phyloP scores from a whole-genome alignment of 1,140 invertebrate genomes.

The Anastrepha obliqua region DNA sequence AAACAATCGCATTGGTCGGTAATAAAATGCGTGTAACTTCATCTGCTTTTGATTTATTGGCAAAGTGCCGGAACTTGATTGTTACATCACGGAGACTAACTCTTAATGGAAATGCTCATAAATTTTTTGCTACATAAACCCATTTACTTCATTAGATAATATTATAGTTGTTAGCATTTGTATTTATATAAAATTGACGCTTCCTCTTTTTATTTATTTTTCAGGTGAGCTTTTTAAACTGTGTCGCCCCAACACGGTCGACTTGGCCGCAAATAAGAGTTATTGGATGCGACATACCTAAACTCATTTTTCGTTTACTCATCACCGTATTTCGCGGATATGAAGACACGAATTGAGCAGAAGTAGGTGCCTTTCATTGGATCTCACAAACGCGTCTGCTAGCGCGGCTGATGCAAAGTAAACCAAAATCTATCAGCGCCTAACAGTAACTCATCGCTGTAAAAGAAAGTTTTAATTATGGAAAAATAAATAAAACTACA shows the following conservation, averaged over 20 bases:
- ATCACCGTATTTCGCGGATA: constrained; percentile 9
- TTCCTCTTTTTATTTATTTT: neutral
- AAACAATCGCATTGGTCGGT: too few species aligned
- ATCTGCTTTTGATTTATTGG: too few species aligned
- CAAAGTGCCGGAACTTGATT: too few species aligned
- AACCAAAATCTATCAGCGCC: neutral
- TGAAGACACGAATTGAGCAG: neutral
- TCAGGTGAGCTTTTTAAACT: constrained; percentile 36
- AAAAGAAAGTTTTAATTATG: neutral
- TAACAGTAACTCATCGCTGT: neutral
- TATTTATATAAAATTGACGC: neutral
- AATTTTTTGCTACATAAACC: too few species aligned
- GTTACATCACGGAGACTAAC: too few species aligned
- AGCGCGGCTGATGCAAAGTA: neutral
- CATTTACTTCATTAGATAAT: too few species aligned
- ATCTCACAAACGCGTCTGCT: neutral
- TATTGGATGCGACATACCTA: neutral
- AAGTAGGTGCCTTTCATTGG: neutral
- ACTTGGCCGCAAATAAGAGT: neutral
- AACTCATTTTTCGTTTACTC: neutral
- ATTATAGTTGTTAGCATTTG: too few species aligned
- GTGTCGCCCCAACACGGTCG: neutral
- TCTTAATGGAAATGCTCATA: too few species aligned
- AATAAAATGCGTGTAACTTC: too few species aligned
- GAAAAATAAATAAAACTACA: neutral